Base-by-base conservation (phyloP, 2,888 invertebrate genomes). In the Tanytarsus gracilentus region DNA sequence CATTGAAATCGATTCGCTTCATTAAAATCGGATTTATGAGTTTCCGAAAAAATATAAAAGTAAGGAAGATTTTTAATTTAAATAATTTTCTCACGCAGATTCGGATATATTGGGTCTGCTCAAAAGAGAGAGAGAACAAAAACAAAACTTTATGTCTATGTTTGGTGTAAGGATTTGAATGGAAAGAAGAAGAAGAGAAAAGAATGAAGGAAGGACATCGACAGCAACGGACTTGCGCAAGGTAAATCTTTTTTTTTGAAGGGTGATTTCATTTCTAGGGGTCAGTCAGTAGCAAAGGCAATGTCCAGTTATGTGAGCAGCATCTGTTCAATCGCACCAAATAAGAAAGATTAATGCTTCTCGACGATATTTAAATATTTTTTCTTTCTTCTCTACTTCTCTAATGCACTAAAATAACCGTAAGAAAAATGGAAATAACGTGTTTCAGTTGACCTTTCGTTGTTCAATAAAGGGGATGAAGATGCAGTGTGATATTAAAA, bases 1-100 rank as follows among this genome's bases (percentile, higher is more conserved):
- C 52, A 52, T n/a, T n/a, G n/a, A 30, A 52, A 52, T 52, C 52
- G 52, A 52, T 52, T 55, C 55, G 55, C 55, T 55, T 55, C 55
- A 55, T 55, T 55, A 55, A 55, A 39, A 55, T 55, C 55, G 55
- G 55, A 55, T 55, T 55, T 55, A 55, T 55, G 40, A 18, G 55
- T 26, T 33, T 18, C 9, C 26, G 8, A 23, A 52, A 21, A 18
- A 11, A 40, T 16, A 18, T 14, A 4, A 25, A 3, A 26, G 4
- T 8, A 14, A 27, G 21, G 2, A 44, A 49, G 14, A 9, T 49
- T 49, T 55, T 26, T 18, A 51, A 51, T 29, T 51, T 51, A 40
- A 55, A 55, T 40, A 18, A 39, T 55, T 55, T 55, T 55, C 55
- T 55, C 55, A 55, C 55, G 55, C 33, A 40, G 36, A 16, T 21